phyloP scores from a whole-genome alignment of 2,888 invertebrate species.

The Ormyrus labotus region DNA sequence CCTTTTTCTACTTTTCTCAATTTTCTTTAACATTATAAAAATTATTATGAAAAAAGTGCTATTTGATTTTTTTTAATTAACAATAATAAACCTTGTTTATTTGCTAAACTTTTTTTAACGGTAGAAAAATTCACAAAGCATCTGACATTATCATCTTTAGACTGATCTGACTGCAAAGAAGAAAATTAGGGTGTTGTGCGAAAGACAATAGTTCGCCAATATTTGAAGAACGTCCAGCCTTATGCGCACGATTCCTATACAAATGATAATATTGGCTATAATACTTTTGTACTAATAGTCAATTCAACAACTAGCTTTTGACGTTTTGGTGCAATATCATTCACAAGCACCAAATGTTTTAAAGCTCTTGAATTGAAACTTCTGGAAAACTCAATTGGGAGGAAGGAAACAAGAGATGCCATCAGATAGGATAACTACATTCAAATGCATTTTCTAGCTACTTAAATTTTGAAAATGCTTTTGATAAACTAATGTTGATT shows the following conservation, averaged over 20 bases:
- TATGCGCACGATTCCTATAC: conserved; percentile 39
- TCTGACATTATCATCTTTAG: conserved; percentile 38
- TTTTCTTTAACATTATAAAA: conserved; percentile 33
- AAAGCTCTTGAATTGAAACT: conserved; percentile 9
- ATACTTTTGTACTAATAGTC: conserved; percentile 40
- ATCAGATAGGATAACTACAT: conserved; percentile 34
- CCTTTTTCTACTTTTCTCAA: conserved; percentile 38
- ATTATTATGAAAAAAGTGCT: conserved; percentile 32
- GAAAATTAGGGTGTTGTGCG: conserved; percentile 19
- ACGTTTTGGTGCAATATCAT: conserved; percentile 25
- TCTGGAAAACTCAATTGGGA: conserved; percentile 22
- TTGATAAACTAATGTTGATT: conserved; percentile 48
- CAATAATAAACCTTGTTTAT: conserved; percentile 25
- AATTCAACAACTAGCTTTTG: conserved; percentile 29
- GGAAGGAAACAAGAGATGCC: conserved; percentile 31
- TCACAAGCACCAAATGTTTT: conserved; percentile 27
- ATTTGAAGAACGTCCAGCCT: conserved; percentile 44
- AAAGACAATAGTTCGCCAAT: conserved; percentile 35
- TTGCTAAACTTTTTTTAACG: conserved; percentile 37
- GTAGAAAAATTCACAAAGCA: conserved; percentile 33
- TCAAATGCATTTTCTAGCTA: conserved; percentile 25
- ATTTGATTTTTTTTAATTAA: conserved; percentile 23
- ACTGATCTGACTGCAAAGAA: conserved; percentile 41
- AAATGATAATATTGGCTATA: conserved; percentile 23
- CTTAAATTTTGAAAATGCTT: conserved; percentile 27